These are phyloP conservation scores for Clostera curtula DNA, from an alignment of 2,888 invertebrate genomes.

Conservation along the genomic window DNA sequence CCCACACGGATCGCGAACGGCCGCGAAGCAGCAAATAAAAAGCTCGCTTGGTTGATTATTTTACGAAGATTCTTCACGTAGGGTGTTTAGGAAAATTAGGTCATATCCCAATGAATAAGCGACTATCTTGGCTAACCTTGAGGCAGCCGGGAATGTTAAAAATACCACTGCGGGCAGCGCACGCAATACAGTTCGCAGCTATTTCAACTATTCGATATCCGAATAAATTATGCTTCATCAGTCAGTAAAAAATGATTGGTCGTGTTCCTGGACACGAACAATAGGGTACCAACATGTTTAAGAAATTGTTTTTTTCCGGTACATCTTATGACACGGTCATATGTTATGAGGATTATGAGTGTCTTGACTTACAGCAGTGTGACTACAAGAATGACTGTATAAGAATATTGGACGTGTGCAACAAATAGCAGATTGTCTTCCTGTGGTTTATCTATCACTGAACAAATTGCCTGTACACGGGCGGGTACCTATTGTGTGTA, in stretches of 20 bases:
- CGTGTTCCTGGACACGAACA: too few species aligned
- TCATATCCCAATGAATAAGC: conserved; percentile 70
- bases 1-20: too few species aligned
- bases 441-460: conserved; percentile 28
- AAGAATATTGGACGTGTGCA: conserved; percentile 11
- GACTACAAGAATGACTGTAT: too few species aligned
- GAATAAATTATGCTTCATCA: conserved; percentile 18
- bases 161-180: conserved; percentile 59
- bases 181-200: conserved; percentile 36
- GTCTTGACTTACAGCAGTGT: too few species aligned
- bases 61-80: conserved; percentile 37
- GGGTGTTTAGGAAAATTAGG: conserved; percentile 59
- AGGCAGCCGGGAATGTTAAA: conserved; percentile 73
- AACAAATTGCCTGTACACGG: conserved; percentile 22
- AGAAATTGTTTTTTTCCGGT: too few species aligned
- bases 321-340: too few species aligned
- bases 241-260: conserved; percentile 2
- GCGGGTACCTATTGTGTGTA: conserved; percentile 18
- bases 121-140: conserved; percentile 70
- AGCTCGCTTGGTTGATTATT: not conserved
- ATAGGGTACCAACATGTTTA: too few species aligned
- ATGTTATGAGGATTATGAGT: too few species aligned
- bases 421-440: conserved; percentile 27
- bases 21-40: too few species aligned
- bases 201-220: conserved; percentile 47